These are phyloP conservation scores for Dasyornis broadbenti DNA, from an alignment of 2,113 vertebrate species.

Conservation along the genomic window DNA sequence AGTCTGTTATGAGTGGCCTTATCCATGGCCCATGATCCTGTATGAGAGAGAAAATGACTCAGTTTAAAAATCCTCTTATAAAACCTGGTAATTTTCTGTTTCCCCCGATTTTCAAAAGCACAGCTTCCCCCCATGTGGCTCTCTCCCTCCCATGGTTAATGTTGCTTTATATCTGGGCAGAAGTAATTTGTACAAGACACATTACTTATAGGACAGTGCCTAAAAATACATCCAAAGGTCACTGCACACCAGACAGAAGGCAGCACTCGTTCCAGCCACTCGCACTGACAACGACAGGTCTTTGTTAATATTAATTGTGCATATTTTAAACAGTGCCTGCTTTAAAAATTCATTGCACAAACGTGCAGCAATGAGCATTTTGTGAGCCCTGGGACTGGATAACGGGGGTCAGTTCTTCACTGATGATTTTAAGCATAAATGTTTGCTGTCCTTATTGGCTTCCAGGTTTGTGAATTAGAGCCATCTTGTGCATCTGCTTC, in stretches of 20 bases:
- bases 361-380: neutral
- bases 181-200: constrained; percentile 10
- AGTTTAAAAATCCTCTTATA: neutral
- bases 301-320: constrained; percentile 50
- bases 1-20: neutral
- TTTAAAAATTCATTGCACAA: neutral
- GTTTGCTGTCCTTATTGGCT: neutral
- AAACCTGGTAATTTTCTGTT: neutral
- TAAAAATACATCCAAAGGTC: constrained; percentile 55
- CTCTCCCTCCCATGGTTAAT: neutral
- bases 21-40: neutral
- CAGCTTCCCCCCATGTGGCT: neutral
- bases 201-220: neutral
- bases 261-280: neutral
- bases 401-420: neutral
- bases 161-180: neutral
- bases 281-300: neutral
- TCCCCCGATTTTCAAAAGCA: neutral
- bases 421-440: neutral
- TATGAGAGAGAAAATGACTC: neutral
- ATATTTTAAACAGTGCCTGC: neutral
- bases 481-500: neutral
- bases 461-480: neutral
- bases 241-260: constrained; percentile 22
- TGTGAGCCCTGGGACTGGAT: neutral